phyloP scores from a whole-genome alignment of 2,888 invertebrate species.

The Tipula helvola region DNA sequence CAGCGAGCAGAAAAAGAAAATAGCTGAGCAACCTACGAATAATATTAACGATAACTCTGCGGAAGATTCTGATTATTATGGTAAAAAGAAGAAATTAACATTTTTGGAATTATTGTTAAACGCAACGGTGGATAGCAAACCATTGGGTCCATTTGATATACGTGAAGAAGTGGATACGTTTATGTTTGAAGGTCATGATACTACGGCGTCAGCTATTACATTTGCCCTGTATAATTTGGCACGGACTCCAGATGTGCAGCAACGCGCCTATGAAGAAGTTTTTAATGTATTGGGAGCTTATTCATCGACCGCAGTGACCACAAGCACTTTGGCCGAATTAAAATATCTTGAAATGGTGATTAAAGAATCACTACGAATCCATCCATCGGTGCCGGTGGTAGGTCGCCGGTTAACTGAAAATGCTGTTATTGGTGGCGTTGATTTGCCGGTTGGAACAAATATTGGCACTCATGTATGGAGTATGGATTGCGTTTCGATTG shows the following conservation, averaged over 20 bases:
- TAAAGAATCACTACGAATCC: background rate
- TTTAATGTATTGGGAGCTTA: background rate
- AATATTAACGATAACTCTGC: background rate
- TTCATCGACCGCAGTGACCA: background rate
- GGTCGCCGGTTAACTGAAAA: background rate
- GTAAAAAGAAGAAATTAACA: background rate
- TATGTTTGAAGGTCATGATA: conserved; percentile 7
- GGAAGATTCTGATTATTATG: background rate
- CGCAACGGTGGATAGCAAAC: background rate
- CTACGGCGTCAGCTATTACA: background rate
- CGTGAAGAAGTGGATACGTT: background rate
- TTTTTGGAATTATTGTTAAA: background rate
- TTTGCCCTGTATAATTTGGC: background rate
- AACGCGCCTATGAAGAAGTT: background rate
- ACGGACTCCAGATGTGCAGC: background rate
- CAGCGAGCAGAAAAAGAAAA: background rate
- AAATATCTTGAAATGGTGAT: background rate
- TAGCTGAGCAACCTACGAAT: background rate
- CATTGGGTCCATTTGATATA: background rate
- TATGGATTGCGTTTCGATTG: too few species aligned
- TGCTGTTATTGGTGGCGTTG: background rate
- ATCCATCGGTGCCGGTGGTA: background rate
- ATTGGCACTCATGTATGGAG: background rate
- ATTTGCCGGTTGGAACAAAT: background rate
- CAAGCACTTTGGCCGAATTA: background rate